phyloP scores from a whole-genome alignment of 2,888 invertebrate species.

The Nycteola revayana region DNA sequence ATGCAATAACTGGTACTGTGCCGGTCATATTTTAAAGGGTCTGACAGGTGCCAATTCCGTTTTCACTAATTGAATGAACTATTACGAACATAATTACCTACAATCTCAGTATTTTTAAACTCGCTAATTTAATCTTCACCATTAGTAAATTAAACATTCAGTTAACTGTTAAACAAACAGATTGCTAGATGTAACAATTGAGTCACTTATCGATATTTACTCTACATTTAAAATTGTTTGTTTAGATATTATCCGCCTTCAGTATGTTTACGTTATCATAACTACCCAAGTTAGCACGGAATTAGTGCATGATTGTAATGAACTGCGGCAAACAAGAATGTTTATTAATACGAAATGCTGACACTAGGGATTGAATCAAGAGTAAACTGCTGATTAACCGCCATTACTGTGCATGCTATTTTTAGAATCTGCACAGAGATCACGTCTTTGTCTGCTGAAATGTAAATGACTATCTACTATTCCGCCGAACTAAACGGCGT shows the following conservation, averaged over 20 bases:
- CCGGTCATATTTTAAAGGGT: no score
- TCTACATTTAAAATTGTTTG: constrained; percentile 28
- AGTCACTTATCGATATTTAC: constrained; percentile 24
- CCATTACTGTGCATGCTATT: constrained; percentile 71
- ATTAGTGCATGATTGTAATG: constrained; percentile 40
- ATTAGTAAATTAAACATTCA: constrained; percentile 14
- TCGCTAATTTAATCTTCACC: constrained; percentile 10
- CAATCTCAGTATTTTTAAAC: constrained; percentile 16
- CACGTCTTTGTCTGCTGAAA: constrained; percentile 77
- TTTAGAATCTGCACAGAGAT: constrained; percentile 76
- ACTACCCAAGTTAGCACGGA: constrained; percentile 36
- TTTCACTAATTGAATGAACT: no score
- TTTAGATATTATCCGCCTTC: constrained; percentile 21
- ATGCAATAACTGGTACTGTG: no score
- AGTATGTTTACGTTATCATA: constrained; percentile 42
- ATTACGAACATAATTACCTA: no score
- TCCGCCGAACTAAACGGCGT: constrained; percentile 29
- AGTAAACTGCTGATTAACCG: constrained; percentile 75
- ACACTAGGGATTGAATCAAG: constrained; percentile 57
- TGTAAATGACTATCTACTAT: constrained; percentile 66
- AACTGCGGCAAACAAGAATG: constrained; percentile 35
- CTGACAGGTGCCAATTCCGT: no score
- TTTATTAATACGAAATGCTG: constrained; percentile 31
- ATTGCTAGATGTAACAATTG: constrained; percentile 16
- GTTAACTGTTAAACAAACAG: constrained; percentile 15